phyloP scores from a whole-genome alignment of 2,888 invertebrate genomes.

The Melieria picta region DNA sequence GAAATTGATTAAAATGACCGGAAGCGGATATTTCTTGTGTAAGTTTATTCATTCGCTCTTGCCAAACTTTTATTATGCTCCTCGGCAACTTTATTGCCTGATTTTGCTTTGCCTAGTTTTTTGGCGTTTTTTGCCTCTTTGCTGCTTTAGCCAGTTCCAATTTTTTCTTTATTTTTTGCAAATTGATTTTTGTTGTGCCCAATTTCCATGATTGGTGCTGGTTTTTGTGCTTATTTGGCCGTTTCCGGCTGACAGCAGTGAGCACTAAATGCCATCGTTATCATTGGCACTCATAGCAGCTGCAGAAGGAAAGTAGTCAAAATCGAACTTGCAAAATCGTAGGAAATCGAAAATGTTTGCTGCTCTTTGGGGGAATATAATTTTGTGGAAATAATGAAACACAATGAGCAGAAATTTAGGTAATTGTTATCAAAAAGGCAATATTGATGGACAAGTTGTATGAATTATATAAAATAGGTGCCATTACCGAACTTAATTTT shows the following conservation, averaged over 20 bases:
- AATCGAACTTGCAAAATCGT: no score
- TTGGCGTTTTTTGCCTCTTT: not conserved
- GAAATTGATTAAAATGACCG: slow-evolving; percentile 57
- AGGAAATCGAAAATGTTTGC: no score
- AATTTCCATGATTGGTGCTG: slow-evolving; percentile 29
- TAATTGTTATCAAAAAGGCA: no score
- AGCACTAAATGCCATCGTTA: slow-evolving; percentile 8
- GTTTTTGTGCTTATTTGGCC: not conserved
- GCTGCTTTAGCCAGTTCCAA: no score
- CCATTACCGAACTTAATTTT: no score
- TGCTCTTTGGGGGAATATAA: no score
- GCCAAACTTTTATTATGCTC: slow-evolving; percentile 4
- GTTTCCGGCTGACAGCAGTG: slow-evolving; percentile 13
- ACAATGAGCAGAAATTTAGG: no score
- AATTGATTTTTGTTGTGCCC: slow-evolving; percentile 33
- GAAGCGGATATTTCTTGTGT: slow-evolving; percentile 52
- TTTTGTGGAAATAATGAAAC: no score
- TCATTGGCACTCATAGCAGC: not conserved
- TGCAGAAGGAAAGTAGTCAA: no score
- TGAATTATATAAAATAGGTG: no score
- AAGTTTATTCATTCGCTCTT: slow-evolving; percentile 39
- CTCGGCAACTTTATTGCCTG: slow-evolving; percentile 5
- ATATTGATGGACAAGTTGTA: no score
- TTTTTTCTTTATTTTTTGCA: not conserved
- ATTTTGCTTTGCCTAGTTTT: slow-evolving; percentile 22